These are phyloP conservation scores for Drosophila bocqueti DNA, from an alignment of 1,140 invertebrate genomes.

Conservation along the genomic window DNA sequence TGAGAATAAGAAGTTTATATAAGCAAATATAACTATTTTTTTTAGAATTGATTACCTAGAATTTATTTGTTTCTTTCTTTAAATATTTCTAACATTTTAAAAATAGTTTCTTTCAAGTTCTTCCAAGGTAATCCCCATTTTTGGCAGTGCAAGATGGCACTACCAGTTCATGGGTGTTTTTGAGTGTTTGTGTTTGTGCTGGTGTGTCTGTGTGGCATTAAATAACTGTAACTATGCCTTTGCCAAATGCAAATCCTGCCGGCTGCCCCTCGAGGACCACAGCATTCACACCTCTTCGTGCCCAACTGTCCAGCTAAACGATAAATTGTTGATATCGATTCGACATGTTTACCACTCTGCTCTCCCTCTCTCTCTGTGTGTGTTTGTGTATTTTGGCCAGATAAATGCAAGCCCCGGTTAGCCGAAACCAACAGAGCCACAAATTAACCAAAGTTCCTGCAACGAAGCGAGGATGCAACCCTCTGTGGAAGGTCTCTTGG, in stretches of 20 bases:
- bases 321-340: conserved; percentile 80
- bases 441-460: conserved; percentile 51
- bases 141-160: neutral
- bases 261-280: conserved; percentile 21
- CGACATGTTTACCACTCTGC: conserved; percentile 37
- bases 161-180: neutral
- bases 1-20: too few species aligned
- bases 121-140: neutral
- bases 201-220: conserved; percentile 39
- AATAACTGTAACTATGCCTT: conserved; percentile 69
- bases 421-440: conserved; percentile 19
- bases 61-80: neutral
- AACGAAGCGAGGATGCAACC: neutral
- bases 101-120: neutral
- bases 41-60: neutral
- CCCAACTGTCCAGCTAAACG: conserved; percentile 57
- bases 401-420: conserved; percentile 19
- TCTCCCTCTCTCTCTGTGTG: neutral
- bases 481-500: neutral
- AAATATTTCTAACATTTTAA: neutral
- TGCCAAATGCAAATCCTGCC: conserved; percentile 66
- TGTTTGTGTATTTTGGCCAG: conserved; percentile 14
- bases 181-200: conserved; percentile 8
- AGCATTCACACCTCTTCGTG: conserved; percentile 48
- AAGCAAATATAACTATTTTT: too few species aligned